Base-by-base conservation (phyloP, 2,888 invertebrate species). In the Parnassius smintheus region DNA sequence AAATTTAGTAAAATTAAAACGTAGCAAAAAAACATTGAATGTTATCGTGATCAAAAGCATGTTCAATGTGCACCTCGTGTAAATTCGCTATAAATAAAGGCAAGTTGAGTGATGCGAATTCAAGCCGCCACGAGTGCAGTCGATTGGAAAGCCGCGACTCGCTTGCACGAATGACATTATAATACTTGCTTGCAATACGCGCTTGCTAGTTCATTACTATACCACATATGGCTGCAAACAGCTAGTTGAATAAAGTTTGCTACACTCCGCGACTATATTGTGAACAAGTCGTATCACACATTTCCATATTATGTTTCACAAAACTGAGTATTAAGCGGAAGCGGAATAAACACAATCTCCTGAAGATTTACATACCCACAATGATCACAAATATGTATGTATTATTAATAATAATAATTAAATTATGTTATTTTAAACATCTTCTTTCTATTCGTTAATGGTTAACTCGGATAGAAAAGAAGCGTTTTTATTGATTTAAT, bases 31-130 rank as follows among this genome's bases (percentile, higher is more conserved):
- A 46, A 56, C 58, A 58, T 62, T 62, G 54, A 62, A 50, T 58
- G 58, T 50, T 55, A 58, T 58, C 62, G 48, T 53, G 57, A 62
- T 62, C 49, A 49, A 62, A 50, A 45, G 55, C 62, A 54, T 59
- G 54, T 45, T 18, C 10, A 58, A 62, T 59, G 62, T 58, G 62
- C 62, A 62, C 54, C 13, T 50, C 58, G 4, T 62, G 62, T 62
- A 59, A 54, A 54, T 55, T 62, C 54, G 54, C 62, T 62, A 62
- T 62, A 62, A 62, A 62, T 62, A 62, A 62, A 62, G 58, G 62
- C 62, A 55, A 62, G 58, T 58, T 57, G 62, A 57, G 57, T 62
- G 62, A 52, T 44, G 57, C 48, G 46, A 53, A 52, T 46, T 56
- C 56, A 50, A 56, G 56, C 61, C 56, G 56, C 53, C 62, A 58